Conservation (phyloP, 2,888 invertebrate species). For the Theodoxus fluviatilis region DNA sequence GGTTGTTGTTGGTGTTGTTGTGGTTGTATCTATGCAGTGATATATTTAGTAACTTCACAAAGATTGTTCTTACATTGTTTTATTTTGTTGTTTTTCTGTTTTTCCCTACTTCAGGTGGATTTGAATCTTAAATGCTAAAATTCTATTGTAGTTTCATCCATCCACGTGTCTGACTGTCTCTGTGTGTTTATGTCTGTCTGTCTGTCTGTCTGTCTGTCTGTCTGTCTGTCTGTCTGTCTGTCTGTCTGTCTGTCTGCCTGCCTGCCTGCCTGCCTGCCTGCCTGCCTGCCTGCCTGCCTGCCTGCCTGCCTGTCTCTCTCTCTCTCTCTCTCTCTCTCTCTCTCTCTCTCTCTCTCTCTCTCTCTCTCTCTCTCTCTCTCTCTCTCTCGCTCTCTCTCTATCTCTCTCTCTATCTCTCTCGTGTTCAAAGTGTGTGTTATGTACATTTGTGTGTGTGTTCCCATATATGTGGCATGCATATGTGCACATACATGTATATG, state of each 20-base stretch:
- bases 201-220: conserved; percentile 22
- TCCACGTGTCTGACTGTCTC: neutral
- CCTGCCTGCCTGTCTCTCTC: neutral
- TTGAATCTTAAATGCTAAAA: too few relatives aligned
- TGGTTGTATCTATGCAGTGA: too few relatives aligned
- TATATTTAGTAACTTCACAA: too few relatives aligned
- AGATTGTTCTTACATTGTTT: too few relatives aligned
- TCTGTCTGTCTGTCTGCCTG: conserved; percentile 6
- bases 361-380: conserved; percentile 3
- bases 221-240: conserved; percentile 23
- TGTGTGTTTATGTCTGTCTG: conserved; percentile 3
- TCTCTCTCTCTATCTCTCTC: neutral
- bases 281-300: neutral
- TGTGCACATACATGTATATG: too few relatives aligned
- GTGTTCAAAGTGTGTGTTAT: too few relatives aligned
- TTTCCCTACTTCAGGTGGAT: too few relatives aligned
- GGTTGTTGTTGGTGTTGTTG: too few relatives aligned
- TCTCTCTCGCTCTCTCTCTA: neutral
- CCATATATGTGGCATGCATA: too few relatives aligned
- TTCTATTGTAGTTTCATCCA: too few relatives aligned
- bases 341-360: conserved; percentile 11
- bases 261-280: neutral
- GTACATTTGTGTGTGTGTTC: too few relatives aligned
- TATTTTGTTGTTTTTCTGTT: too few relatives aligned
- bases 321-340: neutral